Conservation (phyloP, 1,140 invertebrate species). For the Tribolium madens region DNA sequence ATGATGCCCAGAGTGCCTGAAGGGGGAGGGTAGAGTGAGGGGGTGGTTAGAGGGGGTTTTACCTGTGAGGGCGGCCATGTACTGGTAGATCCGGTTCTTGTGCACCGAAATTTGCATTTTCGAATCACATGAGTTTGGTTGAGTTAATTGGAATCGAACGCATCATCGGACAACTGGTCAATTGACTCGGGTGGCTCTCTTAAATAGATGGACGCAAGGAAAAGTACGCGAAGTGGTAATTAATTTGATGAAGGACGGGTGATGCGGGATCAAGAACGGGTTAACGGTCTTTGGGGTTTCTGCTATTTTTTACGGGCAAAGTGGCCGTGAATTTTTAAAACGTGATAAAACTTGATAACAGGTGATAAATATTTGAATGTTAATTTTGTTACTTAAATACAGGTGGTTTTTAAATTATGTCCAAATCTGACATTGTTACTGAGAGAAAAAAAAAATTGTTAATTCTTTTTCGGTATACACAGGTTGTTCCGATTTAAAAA, state of each 20-base stretch:
- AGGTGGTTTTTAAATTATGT: no score
- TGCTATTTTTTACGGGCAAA: background rate
- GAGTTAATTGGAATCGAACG: slow-evolving; percentile 9
- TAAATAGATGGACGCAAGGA: slow-evolving; percentile 12
- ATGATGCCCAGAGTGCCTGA: slow-evolving; percentile 58
- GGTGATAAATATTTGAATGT: no score
- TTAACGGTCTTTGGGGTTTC: background rate
- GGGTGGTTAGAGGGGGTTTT: background rate
- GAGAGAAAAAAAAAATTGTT: no score
- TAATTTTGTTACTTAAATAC: no score
- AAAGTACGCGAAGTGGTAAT: slow-evolving; percentile 4
- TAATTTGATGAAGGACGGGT: background rate
- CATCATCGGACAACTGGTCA: slow-evolving; percentile 17
- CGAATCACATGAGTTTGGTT: slow-evolving; percentile 9
- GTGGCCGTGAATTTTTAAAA: no score
- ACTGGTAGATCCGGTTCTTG: slow-evolving; percentile 48
- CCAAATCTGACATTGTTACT: no score
- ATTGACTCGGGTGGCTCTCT: slow-evolving; percentile 20
- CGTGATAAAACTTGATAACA: no score
- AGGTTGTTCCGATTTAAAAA: no score
- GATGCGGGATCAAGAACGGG: background rate
- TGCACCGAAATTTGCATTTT: slow-evolving; percentile 1
- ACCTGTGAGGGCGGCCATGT: slow-evolving; percentile 56
- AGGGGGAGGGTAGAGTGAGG: slow-evolving; percentile 1
- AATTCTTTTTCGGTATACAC: no score